Evolutionary conservation across 2,888 invertebrate genomes (phyloP).

Genomic region (Acleris literana): DNA sequence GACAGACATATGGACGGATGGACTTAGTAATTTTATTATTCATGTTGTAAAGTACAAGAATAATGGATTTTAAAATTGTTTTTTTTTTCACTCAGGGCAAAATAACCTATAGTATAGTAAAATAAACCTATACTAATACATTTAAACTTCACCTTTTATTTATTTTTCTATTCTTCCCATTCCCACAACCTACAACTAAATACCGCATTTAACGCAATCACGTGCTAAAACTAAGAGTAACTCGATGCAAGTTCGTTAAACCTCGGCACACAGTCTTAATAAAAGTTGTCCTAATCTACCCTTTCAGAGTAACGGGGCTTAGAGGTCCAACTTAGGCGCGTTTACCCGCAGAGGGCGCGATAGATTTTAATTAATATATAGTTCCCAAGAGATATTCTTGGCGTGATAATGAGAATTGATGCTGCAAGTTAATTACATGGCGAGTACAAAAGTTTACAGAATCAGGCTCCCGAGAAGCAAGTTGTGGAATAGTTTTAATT

Average conservation of each 20-base stretch:
- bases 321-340: slow-evolving; percentile 32
- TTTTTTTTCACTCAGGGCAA: too few relatives aligned
- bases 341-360: slow-evolving; percentile 40
- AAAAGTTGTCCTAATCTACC: slow-evolving; percentile 45
- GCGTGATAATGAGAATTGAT: slow-evolving; percentile 58
- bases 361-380: slow-evolving; percentile 66
- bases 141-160: too few relatives aligned
- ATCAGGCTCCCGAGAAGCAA: slow-evolving; percentile 5
- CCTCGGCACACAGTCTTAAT: slow-evolving; percentile 42
- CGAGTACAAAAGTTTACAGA: slow-evolving; percentile 3
- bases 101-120: too few relatives aligned
- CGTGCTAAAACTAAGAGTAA: neutral
- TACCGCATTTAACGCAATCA: slow-evolving; percentile 1
- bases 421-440: slow-evolving; percentile 43
- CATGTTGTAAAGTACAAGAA: too few relatives aligned
- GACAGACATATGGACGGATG: too few relatives aligned
- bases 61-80: too few relatives aligned
- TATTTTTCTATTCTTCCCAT: too few relatives aligned
- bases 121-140: too few relatives aligned
- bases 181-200: neutral
- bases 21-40: too few relatives aligned
- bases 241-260: slow-evolving; percentile 2
- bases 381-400: slow-evolving; percentile 56
- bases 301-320: slow-evolving; percentile 36
- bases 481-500: too few relatives aligned